A percentile compares a stretch with the other conserved stretches of the same genome.
Evolutionary conservation across 2,888 invertebrate genomes (phyloP).

Genomic region (Anorthoa munda): DNA sequence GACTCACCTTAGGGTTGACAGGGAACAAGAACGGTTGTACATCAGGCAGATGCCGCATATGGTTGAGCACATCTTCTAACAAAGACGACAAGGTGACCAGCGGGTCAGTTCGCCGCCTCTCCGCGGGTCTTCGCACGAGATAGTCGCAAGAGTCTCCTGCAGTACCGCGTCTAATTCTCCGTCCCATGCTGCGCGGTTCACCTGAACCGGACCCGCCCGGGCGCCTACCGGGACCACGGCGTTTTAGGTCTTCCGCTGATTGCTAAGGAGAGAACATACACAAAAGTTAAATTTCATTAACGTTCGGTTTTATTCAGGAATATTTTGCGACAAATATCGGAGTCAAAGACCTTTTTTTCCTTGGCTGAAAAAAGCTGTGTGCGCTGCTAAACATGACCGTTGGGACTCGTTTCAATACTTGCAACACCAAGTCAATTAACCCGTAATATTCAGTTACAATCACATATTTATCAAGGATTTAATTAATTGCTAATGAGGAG

Average conservation of each 20-base stretch:
- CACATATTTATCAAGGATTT: no score
- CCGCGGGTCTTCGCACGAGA: slow-evolving; percentile 96
- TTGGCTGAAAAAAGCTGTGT: no score
- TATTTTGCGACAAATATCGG: no score
- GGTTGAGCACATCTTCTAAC: slow-evolving; percentile 97
- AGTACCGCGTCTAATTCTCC: slow-evolving; percentile 80
- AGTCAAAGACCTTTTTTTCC: no score
- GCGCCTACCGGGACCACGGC: slow-evolving; percentile 94
- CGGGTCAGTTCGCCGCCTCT: slow-evolving; percentile 98
- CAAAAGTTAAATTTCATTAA: no score
- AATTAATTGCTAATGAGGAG: no score
- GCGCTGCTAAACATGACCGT: no score
- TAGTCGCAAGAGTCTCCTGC: slow-evolving; percentile 93
- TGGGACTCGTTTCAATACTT: no score
- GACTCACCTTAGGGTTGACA: slow-evolving; percentile 96
- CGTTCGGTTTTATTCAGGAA: no score
- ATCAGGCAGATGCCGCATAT: slow-evolving; percentile 97
- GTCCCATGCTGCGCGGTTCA: slow-evolving; percentile 83
- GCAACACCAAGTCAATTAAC: no score
- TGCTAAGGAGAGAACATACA: slow-evolving; percentile 77
- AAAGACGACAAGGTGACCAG: slow-evolving; percentile 98
- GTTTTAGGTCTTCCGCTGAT: slow-evolving; percentile 96
- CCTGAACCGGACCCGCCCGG: slow-evolving; percentile 75
- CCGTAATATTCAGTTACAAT: no score
- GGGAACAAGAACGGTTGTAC: slow-evolving; percentile 98